Percentiles rank a stretch among this genome's conserved stretches.
Evolutionary conservation across 1,140 invertebrate genomes (phyloP).

Genomic region (Plodia interpunctella): DNA sequence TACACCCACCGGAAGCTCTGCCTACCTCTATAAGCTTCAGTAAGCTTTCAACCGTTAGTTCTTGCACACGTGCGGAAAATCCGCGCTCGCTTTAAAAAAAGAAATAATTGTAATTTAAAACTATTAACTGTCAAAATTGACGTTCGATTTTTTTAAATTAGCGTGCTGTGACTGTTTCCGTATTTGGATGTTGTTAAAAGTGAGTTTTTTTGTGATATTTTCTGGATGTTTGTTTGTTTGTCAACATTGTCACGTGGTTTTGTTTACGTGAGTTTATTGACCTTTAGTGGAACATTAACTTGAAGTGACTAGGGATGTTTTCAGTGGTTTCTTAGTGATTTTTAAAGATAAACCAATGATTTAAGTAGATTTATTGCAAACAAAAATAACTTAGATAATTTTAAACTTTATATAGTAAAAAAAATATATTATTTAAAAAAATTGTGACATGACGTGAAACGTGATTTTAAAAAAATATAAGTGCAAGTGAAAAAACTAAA

Average conservation of each 20-base stretch:
- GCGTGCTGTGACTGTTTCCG: neutral
- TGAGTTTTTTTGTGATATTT: neutral
- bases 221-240: slow-evolving; percentile 36
- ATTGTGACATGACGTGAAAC: neutral
- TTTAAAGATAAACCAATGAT: neutral
- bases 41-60: neutral
- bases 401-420: too few relatives aligned
- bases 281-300: slow-evolving; percentile 1
- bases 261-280: slow-evolving; percentile 19
- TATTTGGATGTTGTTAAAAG: neutral
- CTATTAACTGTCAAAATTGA: neutral
- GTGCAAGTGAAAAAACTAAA: too few relatives aligned
- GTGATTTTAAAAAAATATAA: too few relatives aligned
- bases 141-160: slow-evolving; percentile 8
- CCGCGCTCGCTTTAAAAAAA: neutral
- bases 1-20: neutral
- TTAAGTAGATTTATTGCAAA: too few relatives aligned
- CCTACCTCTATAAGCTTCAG: slow-evolving; percentile 2
- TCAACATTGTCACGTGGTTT: slow-evolving; percentile 33
- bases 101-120: neutral
- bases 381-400: too few relatives aligned
- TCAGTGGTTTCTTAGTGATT: neutral
- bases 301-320: neutral
- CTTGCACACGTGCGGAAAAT: neutral
- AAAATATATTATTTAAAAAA: slow-evolving; percentile 8